Conservation (phyloP, 2,113 vertebrate species). For the Antechinus stuartii region DNA sequence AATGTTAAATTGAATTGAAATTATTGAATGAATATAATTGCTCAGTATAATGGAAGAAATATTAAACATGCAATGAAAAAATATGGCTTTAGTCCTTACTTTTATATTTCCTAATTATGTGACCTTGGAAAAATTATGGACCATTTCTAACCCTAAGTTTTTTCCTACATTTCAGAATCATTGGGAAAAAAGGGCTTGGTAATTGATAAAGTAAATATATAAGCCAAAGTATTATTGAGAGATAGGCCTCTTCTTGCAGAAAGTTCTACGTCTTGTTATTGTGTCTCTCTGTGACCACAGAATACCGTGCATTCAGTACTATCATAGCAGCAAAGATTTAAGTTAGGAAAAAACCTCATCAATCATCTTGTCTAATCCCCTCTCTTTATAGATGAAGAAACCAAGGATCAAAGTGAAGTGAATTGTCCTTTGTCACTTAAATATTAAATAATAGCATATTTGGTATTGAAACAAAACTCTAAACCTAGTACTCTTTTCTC, state of each 20-base stretch:
- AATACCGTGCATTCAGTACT: neutral
- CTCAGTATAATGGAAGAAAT: neutral
- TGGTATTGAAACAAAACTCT: neutral
- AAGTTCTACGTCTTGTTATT: neutral
- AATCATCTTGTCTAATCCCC: neutral
- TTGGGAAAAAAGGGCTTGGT: neutral
- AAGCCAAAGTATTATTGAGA: neutral
- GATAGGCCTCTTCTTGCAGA: neutral
- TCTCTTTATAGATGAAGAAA: neutral
- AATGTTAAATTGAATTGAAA: neutral
- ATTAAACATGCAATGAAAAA: neutral
- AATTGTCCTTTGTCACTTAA: neutral
- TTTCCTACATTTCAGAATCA: neutral
- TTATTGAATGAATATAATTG: neutral
- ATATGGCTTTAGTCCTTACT: neutral
- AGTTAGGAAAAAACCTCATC: neutral
- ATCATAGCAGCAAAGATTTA: neutral
- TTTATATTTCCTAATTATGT: neutral
- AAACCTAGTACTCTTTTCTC: neutral
- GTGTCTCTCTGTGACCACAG: neutral
- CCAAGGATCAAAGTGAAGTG: neutral
- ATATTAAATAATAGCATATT: neutral
- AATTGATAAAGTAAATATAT: neutral
- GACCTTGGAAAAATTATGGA: neutral
- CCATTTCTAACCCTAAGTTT: neutral